Evolutionary conservation across 2,888 invertebrate species (phyloP), one percentile per base, ranked within the genome.

Genomic region (Osmoderma eremita): DNA sequence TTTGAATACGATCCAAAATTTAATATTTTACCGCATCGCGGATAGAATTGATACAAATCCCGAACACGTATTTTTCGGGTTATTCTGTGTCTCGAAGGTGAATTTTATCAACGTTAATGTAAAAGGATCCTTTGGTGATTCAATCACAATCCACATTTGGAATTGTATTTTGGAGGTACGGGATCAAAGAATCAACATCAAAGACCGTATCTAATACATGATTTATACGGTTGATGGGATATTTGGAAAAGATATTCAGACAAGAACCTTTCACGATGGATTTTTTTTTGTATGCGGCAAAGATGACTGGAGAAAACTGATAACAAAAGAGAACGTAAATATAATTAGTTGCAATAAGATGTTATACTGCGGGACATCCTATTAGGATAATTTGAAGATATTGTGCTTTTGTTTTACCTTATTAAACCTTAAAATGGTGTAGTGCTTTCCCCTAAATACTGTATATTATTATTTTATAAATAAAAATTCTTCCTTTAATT

Each of bases 201-300:
- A 54, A 54, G 54, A 18, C 13, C 39, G 39, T 39, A 41, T 41
- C 22, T n/a, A 22, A 56, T 20, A 41, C 20, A 20, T 41, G 56
- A 53, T 56, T 56, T 41, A 22, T 41, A 41, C 41, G 41, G 56
- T 42, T 56, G 39, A 56, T 20, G 41, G 20, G 56, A 15, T 22
- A 41, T 41, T 56, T 13, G 30, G 41, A 56, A 41, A 56, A 41
- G 48, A 20, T 13, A 20, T 48, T 3, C 6, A 17, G 4, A 13
- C 10, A 18, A 17, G 8, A 48, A 48, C 20, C 1, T 48, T 48
- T 20, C 20, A 1, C 4, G 17, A 48, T 18, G 2, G 30, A 30
- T 6, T 6, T 30, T 30, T 5, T 30, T 30, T n/a, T n/a, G n/a
- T 30, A 4, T 5, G 8, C 5, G 24, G 24, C 5, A 30, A 6